Evolutionary conservation across 2,113 vertebrate genomes (phyloP).

Genomic region (Phylloscopus trochilus): DNA sequence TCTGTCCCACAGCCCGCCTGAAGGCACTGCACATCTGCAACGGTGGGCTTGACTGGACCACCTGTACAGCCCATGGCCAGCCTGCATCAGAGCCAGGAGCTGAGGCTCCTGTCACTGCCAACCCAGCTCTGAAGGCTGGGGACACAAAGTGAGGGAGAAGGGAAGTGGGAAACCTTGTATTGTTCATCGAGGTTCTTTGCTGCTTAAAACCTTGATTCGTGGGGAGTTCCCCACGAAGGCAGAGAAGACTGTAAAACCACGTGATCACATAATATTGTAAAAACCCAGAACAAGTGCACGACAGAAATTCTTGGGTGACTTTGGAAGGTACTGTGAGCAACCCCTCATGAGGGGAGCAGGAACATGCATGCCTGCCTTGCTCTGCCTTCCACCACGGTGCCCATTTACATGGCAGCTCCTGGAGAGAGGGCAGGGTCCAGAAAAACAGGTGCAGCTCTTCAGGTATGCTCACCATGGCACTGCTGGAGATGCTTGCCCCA

Average conservation of each 20-base stretch:
- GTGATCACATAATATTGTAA: background rate
- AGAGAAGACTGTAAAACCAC: background rate
- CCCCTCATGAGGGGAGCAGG: background rate
- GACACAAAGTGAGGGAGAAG: background rate
- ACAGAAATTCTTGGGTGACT: background rate
- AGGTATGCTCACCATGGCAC: background rate
- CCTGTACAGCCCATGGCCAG: background rate
- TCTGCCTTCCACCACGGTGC: background rate
- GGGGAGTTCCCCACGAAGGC: background rate
- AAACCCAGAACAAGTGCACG: background rate
- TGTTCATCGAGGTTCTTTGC: background rate
- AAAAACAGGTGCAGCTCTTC: background rate
- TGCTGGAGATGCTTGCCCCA: background rate
- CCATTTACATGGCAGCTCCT: background rate
- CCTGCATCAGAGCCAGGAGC: background rate
- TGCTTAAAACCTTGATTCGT: background rate
- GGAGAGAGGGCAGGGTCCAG: background rate
- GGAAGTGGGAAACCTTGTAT: background rate
- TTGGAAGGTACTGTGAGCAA: background rate
- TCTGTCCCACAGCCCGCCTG: background rate
- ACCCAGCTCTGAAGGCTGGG: background rate
- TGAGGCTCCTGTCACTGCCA: background rate
- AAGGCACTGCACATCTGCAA: background rate
- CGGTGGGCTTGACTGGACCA: background rate
- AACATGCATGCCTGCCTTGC: accelerated